Percentiles rank a stretch among this genome's conserved stretches.
These are phyloP conservation scores for Notothenia rossii DNA, from an alignment of 2,113 vertebrate genomes.

Conservation along the genomic window DNA sequence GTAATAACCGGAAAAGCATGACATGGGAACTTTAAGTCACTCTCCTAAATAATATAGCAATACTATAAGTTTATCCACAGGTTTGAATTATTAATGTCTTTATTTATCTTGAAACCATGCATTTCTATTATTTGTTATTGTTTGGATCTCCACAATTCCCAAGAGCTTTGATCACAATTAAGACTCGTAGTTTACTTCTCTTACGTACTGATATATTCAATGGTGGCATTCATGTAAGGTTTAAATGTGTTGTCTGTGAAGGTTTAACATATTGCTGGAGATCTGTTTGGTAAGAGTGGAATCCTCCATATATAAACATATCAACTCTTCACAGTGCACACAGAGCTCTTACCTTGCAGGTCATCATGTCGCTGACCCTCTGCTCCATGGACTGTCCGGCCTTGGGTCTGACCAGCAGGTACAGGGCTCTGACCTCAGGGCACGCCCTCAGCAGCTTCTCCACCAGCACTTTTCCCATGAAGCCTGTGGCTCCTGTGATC, in stretches of 20 bases:
- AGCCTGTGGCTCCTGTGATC: slow-evolving; percentile 95
- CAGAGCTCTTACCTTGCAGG: slow-evolving; percentile 87
- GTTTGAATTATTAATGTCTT: background rate
- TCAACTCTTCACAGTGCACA: background rate
- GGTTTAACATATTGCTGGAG: background rate
- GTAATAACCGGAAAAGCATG: too few species aligned
- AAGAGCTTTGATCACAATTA: background rate
- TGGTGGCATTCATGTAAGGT: background rate
- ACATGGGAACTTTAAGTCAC: too few species aligned
- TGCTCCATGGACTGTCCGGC: slow-evolving; percentile 91
- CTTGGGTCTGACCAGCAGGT: slow-evolving; percentile 93
- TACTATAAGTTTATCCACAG: background rate
- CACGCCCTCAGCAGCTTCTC: slow-evolving; percentile 95
- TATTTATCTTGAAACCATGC: too few species aligned
- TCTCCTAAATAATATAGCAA: too few species aligned
- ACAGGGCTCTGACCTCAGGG: slow-evolving; percentile 89
- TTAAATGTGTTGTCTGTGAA: background rate
- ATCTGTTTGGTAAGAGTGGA: background rate
- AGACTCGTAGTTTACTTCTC: background rate
- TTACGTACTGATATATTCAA: background rate
- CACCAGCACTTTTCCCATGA: slow-evolving; percentile 96
- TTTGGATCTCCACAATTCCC: background rate
- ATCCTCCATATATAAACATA: too few species aligned
- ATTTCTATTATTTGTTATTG: background rate
- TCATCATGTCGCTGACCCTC: slow-evolving; percentile 91